Conservation (phyloP, 2,888 invertebrate species). For the Hydropsyche betteni region DNA sequence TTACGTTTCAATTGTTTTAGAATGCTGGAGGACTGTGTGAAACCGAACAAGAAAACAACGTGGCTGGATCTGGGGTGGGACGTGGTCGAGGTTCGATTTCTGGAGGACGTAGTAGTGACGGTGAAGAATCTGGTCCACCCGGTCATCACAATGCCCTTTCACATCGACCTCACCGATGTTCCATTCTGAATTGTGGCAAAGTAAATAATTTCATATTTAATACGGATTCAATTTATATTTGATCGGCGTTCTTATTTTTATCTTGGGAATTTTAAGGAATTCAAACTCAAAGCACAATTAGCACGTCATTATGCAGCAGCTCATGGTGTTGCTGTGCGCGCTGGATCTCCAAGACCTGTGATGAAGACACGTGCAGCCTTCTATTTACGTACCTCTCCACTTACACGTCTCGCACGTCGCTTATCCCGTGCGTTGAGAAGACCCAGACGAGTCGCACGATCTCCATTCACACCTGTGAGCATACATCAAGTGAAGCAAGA, state of each 20-base stretch:
- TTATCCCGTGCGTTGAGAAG: constrained; percentile 84
- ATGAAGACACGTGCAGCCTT: constrained; percentile 98
- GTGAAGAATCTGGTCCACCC: constrained; percentile 62
- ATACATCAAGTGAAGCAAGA: constrained; percentile 86
- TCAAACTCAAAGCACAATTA: constrained; percentile 93
- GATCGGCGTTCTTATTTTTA: not conserved
- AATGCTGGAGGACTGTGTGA: constrained; percentile 65
- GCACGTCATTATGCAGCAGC: constrained; percentile 93
- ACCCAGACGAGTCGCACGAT: constrained; percentile 87
- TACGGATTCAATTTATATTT: not conserved
- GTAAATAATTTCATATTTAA: constrained; percentile 53
- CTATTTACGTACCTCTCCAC: constrained; percentile 90
- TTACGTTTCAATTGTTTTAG: constrained; percentile 53
- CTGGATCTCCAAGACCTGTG: constrained; percentile 87
- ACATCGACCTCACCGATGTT: constrained; percentile 87
- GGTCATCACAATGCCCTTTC: constrained; percentile 64
- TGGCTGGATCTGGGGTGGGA: constrained; percentile 60
- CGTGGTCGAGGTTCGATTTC: constrained; percentile 53
- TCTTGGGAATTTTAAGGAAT: constrained; percentile 68
- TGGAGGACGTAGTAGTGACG: constrained; percentile 57
- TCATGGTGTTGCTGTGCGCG: constrained; percentile 77
- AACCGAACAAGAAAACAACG: constrained; percentile 60
- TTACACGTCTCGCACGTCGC: constrained; percentile 88
- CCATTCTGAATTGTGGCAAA: constrained; percentile 90
- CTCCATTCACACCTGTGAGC: constrained; percentile 83